Conservation (phyloP, 1,140 invertebrate genomes). For the Lepidurus apus region DNA sequence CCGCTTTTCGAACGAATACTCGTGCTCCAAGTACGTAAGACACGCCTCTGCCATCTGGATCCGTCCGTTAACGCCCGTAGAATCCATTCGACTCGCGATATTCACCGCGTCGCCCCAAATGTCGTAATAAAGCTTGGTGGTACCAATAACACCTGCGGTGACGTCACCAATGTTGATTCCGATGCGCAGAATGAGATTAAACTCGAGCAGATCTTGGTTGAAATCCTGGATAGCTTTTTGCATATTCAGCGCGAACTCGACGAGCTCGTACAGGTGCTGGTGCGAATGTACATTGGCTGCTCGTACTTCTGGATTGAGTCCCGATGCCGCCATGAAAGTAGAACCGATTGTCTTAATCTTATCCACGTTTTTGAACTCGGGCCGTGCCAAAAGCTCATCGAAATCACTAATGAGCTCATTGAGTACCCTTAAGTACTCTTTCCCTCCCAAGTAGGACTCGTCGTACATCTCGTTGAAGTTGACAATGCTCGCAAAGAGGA, state of each 20-base stretch:
- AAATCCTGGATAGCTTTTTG: constrained; percentile 79
- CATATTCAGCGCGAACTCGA: constrained; percentile 84
- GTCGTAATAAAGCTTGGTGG: constrained; percentile 92
- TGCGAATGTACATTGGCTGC: constrained; percentile 55
- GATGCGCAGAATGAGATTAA: constrained; percentile 80
- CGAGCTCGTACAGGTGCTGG: constrained; percentile 74
- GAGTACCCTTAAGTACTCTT: constrained; percentile 85
- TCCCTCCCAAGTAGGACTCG: constrained; percentile 85
- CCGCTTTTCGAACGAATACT: constrained; percentile 71
- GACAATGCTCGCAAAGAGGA: constrained; percentile 90
- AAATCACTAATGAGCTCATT: constrained; percentile 94
- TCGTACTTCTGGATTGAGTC: constrained; percentile 69
- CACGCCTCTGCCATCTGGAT: constrained; percentile 80
- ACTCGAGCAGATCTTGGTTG: constrained; percentile 78
- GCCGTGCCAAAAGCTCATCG: constrained; percentile 77
- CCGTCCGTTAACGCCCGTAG: constrained; percentile 73
- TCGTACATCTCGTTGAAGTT: constrained; percentile 96
- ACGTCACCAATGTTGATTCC: constrained; percentile 72
- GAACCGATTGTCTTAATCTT: constrained; percentile 98
- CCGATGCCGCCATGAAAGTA: constrained; percentile 96
- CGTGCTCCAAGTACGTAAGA: constrained; percentile 56
- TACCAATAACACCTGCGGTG: constrained; percentile 92
- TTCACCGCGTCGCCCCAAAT: constrained; percentile 99
- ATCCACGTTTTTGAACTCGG: constrained; percentile 81
- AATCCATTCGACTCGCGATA: constrained; percentile 93